Evolutionary conservation across 2,888 invertebrate genomes (phyloP), one percentile per base, ranked within the genome.

Genomic region (Apodemia mormo): DNA sequence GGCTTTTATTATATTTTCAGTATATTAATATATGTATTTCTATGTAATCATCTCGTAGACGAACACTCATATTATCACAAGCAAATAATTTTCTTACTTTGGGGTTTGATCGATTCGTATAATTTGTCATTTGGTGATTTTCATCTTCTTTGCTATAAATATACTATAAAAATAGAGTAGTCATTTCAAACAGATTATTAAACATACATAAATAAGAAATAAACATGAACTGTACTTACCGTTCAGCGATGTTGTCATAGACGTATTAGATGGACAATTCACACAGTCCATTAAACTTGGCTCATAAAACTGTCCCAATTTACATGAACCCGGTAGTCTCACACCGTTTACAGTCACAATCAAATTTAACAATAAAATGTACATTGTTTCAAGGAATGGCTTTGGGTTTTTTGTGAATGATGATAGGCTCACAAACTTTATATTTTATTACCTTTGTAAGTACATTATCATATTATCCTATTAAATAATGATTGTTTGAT

Each of bases 251-350:
- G 83, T 76, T 14, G 85, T 79, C 83, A 91, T 79, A 0, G 90
- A 90, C 29, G 76, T 78, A 75, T 92, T 92, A 10, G 73, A 77
- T n/a, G 85, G 83, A 75, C 93, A 93, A 4, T 76, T 56, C 66
- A 81, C 74, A 73, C 93, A 93, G n/a, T 76, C 74, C 74, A 91
- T 78, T 37, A 74, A 70, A 54, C 82, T 83, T 0, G 89, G 81
- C 9, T 93, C 90, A 70, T 85, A 90, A 75, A 84, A 92, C 67
- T 88, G 81, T 0, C 80, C 86, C 0, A 69, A 43, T 6, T 79
- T 81, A 72, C 92, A 92, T 14, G 72, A 81, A 0, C 74, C 79
- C 6, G 86, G 85, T 58, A 85, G 54, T 65, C 82, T 79, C 1
- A 87, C 68, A 2, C 82, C 76, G 43, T 76, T 72, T 2, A 75